Conservation (phyloP, 2,888 invertebrate genomes). For the Phlogophora meticulosa region DNA sequence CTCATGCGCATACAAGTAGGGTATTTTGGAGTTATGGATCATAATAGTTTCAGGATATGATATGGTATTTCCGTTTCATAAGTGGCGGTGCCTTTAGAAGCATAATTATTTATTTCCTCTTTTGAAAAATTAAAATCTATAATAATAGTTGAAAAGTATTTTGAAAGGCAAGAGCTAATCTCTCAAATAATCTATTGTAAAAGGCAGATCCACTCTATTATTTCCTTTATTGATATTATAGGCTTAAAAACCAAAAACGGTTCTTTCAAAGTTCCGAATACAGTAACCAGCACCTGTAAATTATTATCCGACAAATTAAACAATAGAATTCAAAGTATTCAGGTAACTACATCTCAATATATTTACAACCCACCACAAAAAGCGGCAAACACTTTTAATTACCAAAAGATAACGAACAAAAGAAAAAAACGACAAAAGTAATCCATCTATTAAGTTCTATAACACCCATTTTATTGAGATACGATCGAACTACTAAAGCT, state of each 20-base stretch:
- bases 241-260: slow-evolving; percentile 20
- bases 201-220: slow-evolving; percentile 23
- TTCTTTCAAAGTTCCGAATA: background rate
- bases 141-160: slow-evolving; percentile 19
- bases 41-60: slow-evolving; percentile 83
- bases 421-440: slow-evolving; percentile 76
- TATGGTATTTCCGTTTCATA: slow-evolving; percentile 86
- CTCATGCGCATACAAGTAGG: slow-evolving; percentile 83
- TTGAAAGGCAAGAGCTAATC: slow-evolving; percentile 23
- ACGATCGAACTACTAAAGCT: slow-evolving; percentile 76
- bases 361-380: slow-evolving; percentile 52
- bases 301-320: slow-evolving; percentile 26
- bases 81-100: slow-evolving; percentile 76
- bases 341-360: slow-evolving; percentile 43
- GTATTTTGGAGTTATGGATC: slow-evolving; percentile 74
- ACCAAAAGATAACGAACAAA: slow-evolving; percentile 69
- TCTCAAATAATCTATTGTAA: slow-evolving; percentile 21
- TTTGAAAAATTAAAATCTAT: slow-evolving; percentile 37
- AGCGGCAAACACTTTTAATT: slow-evolving; percentile 78
- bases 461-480: slow-evolving; percentile 87
- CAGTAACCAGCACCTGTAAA: background rate
- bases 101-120: slow-evolving; percentile 81
- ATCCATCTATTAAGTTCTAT: slow-evolving; percentile 85
- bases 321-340: slow-evolving; percentile 37
- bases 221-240: slow-evolving; percentile 11